Conservation (phyloP, 2,888 invertebrate species). For the Thysanoteuthis rhombus region DNA sequence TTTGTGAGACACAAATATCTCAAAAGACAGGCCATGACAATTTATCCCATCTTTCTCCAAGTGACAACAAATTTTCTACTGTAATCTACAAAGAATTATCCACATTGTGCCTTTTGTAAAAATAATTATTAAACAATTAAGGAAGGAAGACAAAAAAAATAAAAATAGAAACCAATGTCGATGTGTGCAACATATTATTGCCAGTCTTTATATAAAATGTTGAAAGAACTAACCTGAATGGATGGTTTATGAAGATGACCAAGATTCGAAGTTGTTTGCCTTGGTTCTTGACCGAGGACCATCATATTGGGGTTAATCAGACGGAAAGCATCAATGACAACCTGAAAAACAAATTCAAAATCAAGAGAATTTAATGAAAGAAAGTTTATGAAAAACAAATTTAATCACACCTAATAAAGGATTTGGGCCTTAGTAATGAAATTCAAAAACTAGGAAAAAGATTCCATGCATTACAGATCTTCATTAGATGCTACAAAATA, state of each 20-base stretch:
- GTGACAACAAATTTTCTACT: too few relatives aligned
- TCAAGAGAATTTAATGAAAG: neutral
- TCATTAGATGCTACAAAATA: neutral
- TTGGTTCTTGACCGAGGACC: conserved; percentile 97
- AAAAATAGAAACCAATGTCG: neutral
- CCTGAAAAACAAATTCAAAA: conserved; percentile 73
- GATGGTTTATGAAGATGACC: conserved; percentile 99
- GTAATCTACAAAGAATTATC: too few relatives aligned
- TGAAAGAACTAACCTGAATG: conserved; percentile 75
- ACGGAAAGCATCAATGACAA: conserved; percentile 99
- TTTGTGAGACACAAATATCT: too few relatives aligned
- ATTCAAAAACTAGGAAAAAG: neutral
- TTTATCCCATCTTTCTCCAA: too few relatives aligned
- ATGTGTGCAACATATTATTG: neutral
- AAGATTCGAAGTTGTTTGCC: conserved; percentile 98
- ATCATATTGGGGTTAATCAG: conserved; percentile 99
- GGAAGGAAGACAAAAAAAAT: too few relatives aligned
- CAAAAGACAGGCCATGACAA: too few relatives aligned
- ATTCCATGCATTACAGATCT: neutral
- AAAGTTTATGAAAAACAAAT: neutral
- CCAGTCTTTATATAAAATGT: neutral
- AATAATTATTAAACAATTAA: too few relatives aligned
- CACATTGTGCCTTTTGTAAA: too few relatives aligned
- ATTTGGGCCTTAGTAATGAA: neutral
- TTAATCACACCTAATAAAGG: neutral